Conservation (phyloP, 2,113 vertebrate species). For the Clarias macrocephalus region DNA sequence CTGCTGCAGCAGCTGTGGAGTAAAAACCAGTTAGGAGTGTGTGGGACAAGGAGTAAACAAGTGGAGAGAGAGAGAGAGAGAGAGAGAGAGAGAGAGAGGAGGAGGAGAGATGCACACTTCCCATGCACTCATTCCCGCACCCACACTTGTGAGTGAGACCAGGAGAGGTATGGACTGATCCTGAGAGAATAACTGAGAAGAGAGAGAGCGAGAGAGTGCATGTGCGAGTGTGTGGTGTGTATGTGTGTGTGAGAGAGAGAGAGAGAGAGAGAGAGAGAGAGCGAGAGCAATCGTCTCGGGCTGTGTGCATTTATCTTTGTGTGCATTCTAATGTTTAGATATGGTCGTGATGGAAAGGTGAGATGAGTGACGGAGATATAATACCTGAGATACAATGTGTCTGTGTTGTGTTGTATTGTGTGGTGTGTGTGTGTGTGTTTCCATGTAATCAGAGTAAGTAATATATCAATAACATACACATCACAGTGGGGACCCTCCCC, state of each 20-base stretch:
- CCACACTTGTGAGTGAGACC: constrained; percentile 1
- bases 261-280: constrained; percentile 11
- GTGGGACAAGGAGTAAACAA: constrained; percentile 27
- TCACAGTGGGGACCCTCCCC: background rate
- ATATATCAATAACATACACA: background rate
- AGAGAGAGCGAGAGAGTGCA: constrained; percentile 12
- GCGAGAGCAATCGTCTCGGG: background rate
- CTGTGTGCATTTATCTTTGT: background rate
- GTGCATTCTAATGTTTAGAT: background rate
- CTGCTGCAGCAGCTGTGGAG: constrained; percentile 2
- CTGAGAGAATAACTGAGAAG: constrained; percentile 18
- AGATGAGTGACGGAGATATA: background rate
- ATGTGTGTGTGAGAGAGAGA: background rate
- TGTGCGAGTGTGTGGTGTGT: background rate
- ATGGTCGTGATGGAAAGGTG: background rate
- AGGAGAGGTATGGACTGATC: constrained; percentile 21
- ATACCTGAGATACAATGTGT: background rate
- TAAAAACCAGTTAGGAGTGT: constrained; percentile 11
- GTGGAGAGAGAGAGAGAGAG: background rate
- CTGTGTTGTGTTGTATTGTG: background rate
- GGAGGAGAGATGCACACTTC: constrained; percentile 18
- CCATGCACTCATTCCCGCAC: constrained; percentile 35
- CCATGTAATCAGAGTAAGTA: constrained; percentile 8
- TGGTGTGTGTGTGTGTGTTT: constrained; percentile 9
- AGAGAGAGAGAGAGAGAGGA: constrained; percentile 12